A percentile compares a stretch with the other conserved stretches of the same genome.
These are phyloP conservation scores for Catostomus latipinnis DNA, from an alignment of 2,797 vertebrate genomes.

Conservation along the genomic window DNA sequence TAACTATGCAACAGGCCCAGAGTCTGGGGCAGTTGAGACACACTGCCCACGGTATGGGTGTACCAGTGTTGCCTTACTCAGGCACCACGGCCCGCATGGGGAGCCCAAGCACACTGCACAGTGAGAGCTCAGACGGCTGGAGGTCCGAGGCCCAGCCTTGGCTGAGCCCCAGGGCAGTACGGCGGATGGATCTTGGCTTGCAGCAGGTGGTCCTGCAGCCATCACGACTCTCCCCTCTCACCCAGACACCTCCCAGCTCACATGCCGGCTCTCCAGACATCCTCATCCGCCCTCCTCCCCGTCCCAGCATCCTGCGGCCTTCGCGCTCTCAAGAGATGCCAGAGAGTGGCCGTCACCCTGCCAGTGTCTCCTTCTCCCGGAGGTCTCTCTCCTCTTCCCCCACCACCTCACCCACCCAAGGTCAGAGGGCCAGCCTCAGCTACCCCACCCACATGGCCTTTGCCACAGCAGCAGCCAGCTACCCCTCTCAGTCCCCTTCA, in stretches of 20 bases:
- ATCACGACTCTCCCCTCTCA: conserved; percentile 95
- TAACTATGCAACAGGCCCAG: conserved; percentile 98
- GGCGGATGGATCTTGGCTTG: conserved; percentile 93
- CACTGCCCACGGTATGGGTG: conserved; percentile 98
- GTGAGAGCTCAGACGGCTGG: conserved; percentile 90
- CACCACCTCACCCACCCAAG: conserved; percentile 87
- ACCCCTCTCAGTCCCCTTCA: conserved; percentile 88
- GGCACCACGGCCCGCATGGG: conserved; percentile 89
- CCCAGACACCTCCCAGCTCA: conserved; percentile 97
- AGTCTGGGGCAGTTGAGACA: conserved; percentile 99
- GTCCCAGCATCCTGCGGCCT: conserved; percentile 91
- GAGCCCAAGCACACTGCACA: conserved; percentile 95
- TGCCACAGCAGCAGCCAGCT: conserved; percentile 89
- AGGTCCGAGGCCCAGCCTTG: conserved; percentile 90
- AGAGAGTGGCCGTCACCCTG: conserved; percentile 90
- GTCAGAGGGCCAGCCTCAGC: conserved; percentile 81
- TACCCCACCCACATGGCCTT: conserved; percentile 91
- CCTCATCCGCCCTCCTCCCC: conserved; percentile 90
- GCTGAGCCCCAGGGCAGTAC: conserved; percentile 93
- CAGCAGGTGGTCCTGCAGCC: conserved; percentile 98
- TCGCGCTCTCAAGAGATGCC: conserved; percentile 89
- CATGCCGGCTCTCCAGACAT: conserved; percentile 96
- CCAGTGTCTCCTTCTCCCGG: conserved; percentile 91
- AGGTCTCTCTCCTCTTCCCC: conserved; percentile 85
- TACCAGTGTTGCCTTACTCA: conserved; percentile 99